Base-by-base conservation (phyloP, 2,888 invertebrate species). In the Plebejus argus region DNA sequence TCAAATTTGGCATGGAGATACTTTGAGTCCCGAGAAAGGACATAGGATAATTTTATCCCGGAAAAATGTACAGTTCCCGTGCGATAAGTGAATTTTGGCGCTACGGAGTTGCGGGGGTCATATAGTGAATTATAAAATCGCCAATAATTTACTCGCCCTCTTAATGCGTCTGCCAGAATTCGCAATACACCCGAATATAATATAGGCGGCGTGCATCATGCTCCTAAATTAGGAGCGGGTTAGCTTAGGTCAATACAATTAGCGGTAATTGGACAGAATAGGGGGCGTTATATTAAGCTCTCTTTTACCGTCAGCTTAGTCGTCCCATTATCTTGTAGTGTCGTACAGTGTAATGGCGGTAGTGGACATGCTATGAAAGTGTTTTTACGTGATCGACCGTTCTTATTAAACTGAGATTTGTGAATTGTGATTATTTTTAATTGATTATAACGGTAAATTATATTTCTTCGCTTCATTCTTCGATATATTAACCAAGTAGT, bases 181-280 rank as follows among this genome's bases (percentile, higher is more conserved):
- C 28, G 66, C 66, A 61, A 23, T 20, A 58, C 61, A 23, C 23
- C 70, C 72, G 76, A 77, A 78, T 76, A 79, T 80, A 82, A 79
- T 82, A 83, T 82, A 83, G 82, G 82, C 83, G 85, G 86, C 83
- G 87, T 89, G 88, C 90, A 89, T 90, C 91, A 90, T 87, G 82
- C 85, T 84, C 84, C 88, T 79, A 84, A 91, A 92, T 92, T 92
- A 92, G 91, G 87, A 83, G 78, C 86, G 91, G 91, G 93, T 93
- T 90, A 89, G 89, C 89, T 91, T 90, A 91, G 93, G 93, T 93
- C 93, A 93, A 93, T 92, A 90, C 89, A 92, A 93, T 93, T 93
- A 93, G 85, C 81, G 82, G 83, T 92, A 92, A 93, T 93, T 92
- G 90, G 86, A 84, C 84, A 82, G 84, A 85, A 79, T 80, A 85